These are phyloP conservation scores for Oxytorus armatus DNA, from an alignment of 2,888 invertebrate species.

Conservation along the genomic window DNA sequence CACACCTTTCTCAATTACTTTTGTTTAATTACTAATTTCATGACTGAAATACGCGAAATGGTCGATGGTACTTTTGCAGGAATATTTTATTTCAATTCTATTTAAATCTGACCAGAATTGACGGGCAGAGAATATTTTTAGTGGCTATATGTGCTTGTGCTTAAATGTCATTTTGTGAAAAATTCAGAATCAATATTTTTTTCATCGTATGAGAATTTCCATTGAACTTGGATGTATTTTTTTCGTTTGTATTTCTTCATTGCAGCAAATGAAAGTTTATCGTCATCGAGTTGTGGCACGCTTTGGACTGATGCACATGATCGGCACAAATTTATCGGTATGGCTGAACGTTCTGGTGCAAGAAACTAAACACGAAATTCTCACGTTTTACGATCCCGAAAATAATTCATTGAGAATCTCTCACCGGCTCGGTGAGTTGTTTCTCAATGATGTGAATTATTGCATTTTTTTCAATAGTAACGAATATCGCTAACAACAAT, in stretches of 20 bases:
- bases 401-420: slow-evolving; percentile 93
- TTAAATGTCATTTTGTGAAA: too few relatives aligned
- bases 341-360: slow-evolving; percentile 98
- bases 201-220: too few relatives aligned
- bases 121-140: too few relatives aligned
- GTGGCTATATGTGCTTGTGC: too few relatives aligned
- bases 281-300: slow-evolving; percentile 95
- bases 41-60: too few relatives aligned
- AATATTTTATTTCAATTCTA: too few relatives aligned
- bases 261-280: slow-evolving; percentile 95
- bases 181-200: too few relatives aligned
- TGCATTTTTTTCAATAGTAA: background rate
- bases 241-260: slow-evolving; percentile 64
- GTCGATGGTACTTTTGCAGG: too few relatives aligned
- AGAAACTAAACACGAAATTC: slow-evolving; percentile 97
- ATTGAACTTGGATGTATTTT: too few relatives aligned
- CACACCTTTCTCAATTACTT: too few relatives aligned
- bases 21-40: too few relatives aligned
- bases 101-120: too few relatives aligned
- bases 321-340: slow-evolving; percentile 98
- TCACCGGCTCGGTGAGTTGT: slow-evolving; percentile 89
- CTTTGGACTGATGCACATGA: slow-evolving; percentile 99
- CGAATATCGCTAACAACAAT: background rate
- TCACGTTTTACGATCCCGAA: slow-evolving; percentile 95
- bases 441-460: slow-evolving; percentile 2